Conservation (phyloP, 1,140 invertebrate genomes). For the Nasonia longicornis region DNA sequence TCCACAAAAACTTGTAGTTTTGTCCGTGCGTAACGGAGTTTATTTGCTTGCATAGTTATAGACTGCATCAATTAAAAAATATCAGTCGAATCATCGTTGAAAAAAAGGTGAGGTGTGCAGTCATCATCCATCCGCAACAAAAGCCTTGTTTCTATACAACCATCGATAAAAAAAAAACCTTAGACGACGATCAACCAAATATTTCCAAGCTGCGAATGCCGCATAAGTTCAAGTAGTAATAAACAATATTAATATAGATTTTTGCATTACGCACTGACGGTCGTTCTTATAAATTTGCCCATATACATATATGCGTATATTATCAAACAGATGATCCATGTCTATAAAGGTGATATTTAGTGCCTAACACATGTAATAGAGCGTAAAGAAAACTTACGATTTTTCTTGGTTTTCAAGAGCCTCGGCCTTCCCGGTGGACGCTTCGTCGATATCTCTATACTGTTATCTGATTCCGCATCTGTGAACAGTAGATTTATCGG, state of each 20-base stretch:
- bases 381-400: constrained; percentile 51
- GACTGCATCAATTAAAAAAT: not conserved
- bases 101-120: not conserved
- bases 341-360: not conserved
- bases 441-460: constrained; percentile 61
- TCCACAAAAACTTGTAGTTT: constrained; percentile 2
- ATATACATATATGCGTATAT: not conserved
- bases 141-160: not conserved
- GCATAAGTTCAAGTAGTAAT: too few relatives aligned
- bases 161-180: too few relatives aligned
- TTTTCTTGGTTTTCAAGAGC: constrained; percentile 61
- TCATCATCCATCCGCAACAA: constrained; percentile 1
- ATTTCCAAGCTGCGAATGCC: not conserved
- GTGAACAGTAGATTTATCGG: constrained; percentile 41
- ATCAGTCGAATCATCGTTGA: too few relatives aligned
- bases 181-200: too few relatives aligned
- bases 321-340: too few relatives aligned
- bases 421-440: constrained; percentile 67
- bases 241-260: too few relatives aligned
- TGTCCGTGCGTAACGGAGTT: not conserved
- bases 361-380: too few relatives aligned
- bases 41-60: not conserved
- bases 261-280: too few relatives aligned
- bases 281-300: not conserved
- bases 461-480: constrained; percentile 67